Evolutionary conservation across 2,797 vertebrate genomes (phyloP).

Genomic region (Thripadectes ignobilis): DNA sequence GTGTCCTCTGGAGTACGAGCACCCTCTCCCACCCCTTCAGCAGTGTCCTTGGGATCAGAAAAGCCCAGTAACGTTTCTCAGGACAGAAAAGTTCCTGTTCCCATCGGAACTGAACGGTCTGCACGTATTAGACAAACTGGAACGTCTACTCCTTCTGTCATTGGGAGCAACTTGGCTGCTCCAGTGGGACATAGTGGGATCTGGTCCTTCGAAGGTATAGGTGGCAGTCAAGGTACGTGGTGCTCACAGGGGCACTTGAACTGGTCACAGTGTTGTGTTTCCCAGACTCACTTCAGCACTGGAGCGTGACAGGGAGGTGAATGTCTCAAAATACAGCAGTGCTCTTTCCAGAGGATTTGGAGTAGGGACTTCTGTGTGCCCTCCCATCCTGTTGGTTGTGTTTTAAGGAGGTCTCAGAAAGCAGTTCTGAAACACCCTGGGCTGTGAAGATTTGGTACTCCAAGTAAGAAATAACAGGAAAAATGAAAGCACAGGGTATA

Average conservation of each 20-base stretch:
- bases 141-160: conserved; percentile 82
- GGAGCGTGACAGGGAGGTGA: background rate
- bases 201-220: conserved; percentile 85
- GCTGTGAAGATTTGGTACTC: background rate
- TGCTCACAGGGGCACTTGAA: background rate
- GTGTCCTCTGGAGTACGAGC: conserved; percentile 81
- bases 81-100: conserved; percentile 85
- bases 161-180: conserved; percentile 82
- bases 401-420: background rate
- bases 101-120: conserved; percentile 83
- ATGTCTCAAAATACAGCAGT: background rate
- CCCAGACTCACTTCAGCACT: background rate
- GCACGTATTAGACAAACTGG: conserved; percentile 85
- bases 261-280: fast-evolving
- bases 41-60: conserved; percentile 81
- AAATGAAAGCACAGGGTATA: background rate
- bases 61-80: conserved; percentile 79
- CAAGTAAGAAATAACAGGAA: background rate
- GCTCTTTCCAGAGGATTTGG: background rate
- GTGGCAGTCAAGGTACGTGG: conserved; percentile 80
- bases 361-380: background rate
- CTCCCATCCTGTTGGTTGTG: fast-evolving
- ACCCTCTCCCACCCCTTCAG: conserved; percentile 80
- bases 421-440: background rate
- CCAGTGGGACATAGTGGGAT: conserved; percentile 84